Conservation (phyloP, 2,113 vertebrate species). For the Triplophysa rosa region DNA sequence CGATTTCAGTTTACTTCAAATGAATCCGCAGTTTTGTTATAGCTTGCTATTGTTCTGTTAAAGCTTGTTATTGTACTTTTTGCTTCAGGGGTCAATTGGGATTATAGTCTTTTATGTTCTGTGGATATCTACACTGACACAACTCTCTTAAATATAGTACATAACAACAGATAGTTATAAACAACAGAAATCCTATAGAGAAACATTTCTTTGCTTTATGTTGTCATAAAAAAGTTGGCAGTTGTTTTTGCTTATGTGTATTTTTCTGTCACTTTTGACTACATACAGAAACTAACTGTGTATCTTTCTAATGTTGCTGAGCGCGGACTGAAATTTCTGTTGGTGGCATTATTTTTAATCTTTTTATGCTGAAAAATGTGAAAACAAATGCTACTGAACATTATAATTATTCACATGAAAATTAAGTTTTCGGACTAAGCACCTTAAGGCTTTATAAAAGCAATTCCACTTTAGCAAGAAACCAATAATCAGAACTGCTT, state of each 20-base stretch:
- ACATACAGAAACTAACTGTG: background rate
- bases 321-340: background rate
- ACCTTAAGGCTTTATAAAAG: conserved; percentile 58
- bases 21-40: background rate
- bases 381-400: conserved; percentile 58
- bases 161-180: background rate
- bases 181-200: background rate
- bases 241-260: background rate
- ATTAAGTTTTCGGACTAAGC: conserved; percentile 58
- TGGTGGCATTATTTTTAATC: conserved; percentile 57
- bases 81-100: conserved; percentile 15
- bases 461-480: conserved; percentile 62
- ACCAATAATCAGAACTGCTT: conserved; percentile 70
- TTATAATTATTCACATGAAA: conserved; percentile 52
- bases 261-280: background rate
- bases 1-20: background rate
- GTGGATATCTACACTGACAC: conserved; percentile 2
- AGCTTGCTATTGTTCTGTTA: conserved; percentile 6
- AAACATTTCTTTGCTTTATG: background rate
- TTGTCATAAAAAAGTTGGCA: background rate
- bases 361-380: conserved; percentile 60
- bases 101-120: background rate
- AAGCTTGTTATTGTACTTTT: conserved; percentile 14
- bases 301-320: background rate
- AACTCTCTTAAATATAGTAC: background rate